Conservation (phyloP, 2,888 invertebrate species). For the Rotaria sp. region DNA sequence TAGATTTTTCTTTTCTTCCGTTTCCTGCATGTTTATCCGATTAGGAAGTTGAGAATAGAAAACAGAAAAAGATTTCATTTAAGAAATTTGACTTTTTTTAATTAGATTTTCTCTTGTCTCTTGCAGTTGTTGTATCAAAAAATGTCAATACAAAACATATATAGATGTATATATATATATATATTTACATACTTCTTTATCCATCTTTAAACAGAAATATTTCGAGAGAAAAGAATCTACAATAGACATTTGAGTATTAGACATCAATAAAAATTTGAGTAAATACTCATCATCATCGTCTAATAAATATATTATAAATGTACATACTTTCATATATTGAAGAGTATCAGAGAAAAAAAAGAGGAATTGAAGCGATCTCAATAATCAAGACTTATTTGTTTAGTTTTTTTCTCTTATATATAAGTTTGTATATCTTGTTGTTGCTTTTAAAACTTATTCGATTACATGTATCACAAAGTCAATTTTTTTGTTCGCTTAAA, state of each 20-base stretch:
- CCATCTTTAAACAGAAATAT: not conserved
- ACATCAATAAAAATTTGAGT: not conserved
- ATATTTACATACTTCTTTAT: not conserved
- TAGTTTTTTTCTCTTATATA: not conserved
- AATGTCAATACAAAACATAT: not conserved
- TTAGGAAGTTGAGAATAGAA: not conserved
- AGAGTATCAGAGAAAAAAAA: not conserved
- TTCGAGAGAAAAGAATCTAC: not conserved
- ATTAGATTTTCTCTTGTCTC: not conserved
- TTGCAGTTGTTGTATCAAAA: not conserved
- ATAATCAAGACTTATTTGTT: not conserved
- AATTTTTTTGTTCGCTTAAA: not conserved
- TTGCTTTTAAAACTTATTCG: too few relatives aligned
- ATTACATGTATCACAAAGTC: not conserved
- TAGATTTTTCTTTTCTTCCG: not conserved
- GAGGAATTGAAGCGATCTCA: not conserved
- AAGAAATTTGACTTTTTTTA: not conserved
- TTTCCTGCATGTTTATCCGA: slow-evolving; percentile 1
- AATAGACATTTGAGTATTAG: not conserved
- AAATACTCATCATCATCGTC: not conserved
- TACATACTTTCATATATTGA: not conserved
- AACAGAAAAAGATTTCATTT: not conserved
- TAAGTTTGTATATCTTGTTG: too few relatives aligned
- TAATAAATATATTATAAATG: not conserved
- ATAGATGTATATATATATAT: not conserved